Evolutionary conservation across 2,797 vertebrate species (phyloP).

Genomic region (Sebastes taczanowskii): DNA sequence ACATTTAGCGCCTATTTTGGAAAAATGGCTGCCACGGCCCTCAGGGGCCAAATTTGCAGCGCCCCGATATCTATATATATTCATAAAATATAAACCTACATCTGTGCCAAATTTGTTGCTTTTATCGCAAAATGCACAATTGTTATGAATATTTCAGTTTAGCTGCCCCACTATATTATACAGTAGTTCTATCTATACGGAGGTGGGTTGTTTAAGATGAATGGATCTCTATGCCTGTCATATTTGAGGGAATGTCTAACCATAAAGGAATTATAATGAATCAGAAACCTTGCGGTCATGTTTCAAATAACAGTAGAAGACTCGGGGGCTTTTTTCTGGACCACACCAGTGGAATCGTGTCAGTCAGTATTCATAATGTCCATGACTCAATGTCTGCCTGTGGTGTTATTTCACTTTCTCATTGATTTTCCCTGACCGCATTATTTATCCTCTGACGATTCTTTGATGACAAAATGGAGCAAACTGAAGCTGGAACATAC

Average conservation of each 20-base stretch:
- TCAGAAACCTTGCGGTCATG: constrained; percentile 6
- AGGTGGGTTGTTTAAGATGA: neutral
- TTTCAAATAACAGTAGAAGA: constrained; percentile 4
- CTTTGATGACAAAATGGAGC: constrained; percentile 5
- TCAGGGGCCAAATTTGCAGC: too few relatives aligned
- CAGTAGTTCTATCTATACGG: neutral
- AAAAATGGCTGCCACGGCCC: too few relatives aligned
- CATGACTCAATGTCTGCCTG: constrained; percentile 38
- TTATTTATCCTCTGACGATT: neutral
- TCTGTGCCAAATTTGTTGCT: too few relatives aligned
- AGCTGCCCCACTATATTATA: too few relatives aligned
- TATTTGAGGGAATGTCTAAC: neutral
- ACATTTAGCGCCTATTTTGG: too few relatives aligned
- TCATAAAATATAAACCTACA: too few relatives aligned
- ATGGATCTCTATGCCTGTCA: neutral
- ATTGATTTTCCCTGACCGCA: neutral
- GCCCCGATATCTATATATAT: too few relatives aligned
- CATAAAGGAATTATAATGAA: constrained; percentile 3
- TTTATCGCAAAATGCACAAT: too few relatives aligned
- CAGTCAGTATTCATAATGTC: neutral
- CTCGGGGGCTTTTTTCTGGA: constrained; percentile 12
- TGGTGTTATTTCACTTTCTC: constrained; percentile 7
- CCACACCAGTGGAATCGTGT: constrained; percentile 9
- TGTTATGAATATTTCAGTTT: too few relatives aligned
- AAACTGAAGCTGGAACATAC: neutral